Evolutionary conservation across 2,797 vertebrate species (phyloP).

Genomic region (Columba guinea): DNA sequence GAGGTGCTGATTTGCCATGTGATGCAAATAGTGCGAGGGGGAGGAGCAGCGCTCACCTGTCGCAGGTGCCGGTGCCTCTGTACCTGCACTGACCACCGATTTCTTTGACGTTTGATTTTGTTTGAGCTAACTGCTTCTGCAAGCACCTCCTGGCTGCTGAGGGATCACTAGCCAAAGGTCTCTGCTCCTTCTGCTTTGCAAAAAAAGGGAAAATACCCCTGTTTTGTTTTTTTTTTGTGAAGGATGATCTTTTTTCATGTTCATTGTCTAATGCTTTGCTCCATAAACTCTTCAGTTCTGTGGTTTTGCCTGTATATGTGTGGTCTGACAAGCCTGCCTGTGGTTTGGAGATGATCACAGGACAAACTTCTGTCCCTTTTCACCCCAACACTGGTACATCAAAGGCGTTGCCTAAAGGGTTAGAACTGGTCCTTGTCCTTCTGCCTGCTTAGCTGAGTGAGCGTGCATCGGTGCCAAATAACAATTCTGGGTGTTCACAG

Average conservation of each 20-base stretch:
- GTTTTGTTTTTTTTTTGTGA: background rate
- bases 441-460: background rate
- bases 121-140: background rate
- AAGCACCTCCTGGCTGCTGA: background rate
- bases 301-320: background rate
- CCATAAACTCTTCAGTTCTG: background rate
- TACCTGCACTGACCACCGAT: background rate
- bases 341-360: background rate
- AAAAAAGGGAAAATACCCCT: background rate
- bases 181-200: background rate
- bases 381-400: rapidly evolving
- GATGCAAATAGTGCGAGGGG: rapidly evolving
- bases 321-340: background rate
- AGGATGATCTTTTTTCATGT: background rate
- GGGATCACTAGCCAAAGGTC: background rate
- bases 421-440: background rate
- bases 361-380: background rate
- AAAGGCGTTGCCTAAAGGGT: background rate
- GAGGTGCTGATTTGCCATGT: background rate
- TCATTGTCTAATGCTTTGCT: background rate
- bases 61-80: rapidly evolving
- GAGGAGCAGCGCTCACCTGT: background rate
- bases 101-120: background rate
- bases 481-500: background rate
- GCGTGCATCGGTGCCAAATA: background rate